Conservation (phyloP, 92 coral and sea anemone species). For the Epizoanthus ramosus region DNA sequence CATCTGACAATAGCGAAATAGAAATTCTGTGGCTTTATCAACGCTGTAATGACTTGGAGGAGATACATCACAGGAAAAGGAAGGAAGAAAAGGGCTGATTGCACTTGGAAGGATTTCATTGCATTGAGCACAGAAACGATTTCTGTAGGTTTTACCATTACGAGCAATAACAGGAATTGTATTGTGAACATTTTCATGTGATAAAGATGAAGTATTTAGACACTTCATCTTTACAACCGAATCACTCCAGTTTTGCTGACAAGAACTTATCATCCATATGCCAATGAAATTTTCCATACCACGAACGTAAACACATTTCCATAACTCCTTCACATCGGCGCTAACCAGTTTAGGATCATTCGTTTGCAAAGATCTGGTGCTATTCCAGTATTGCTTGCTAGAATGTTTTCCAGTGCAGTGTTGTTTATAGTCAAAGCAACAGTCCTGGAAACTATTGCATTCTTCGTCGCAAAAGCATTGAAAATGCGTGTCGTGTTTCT, state of each 20-base stretch:
- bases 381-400: background rate
- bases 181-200: conserved; percentile 17
- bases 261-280: conserved; percentile 37
- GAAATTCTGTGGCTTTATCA: conserved; percentile 3
- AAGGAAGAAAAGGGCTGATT: background rate
- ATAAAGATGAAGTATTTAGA: background rate
- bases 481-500: background rate
- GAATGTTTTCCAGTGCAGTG: background rate
- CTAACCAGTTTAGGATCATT: background rate
- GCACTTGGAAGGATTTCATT: conserved; percentile 12
- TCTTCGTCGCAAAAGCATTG: conserved; percentile 11
- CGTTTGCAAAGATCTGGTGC: background rate
- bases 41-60: conserved; percentile 29
- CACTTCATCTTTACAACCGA: background rate
- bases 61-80: conserved; percentile 16
- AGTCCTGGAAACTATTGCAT: conserved; percentile 6
- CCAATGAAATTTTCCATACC: background rate
- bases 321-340: background rate
- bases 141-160: conserved; percentile 34
- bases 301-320: background rate
- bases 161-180: conserved; percentile 33
- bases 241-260: conserved; percentile 24
- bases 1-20: conserved; percentile 8
- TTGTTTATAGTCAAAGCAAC: background rate
- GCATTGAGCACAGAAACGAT: conserved; percentile 40